A percentile compares a stretch with the other conserved stretches of the same genome.
These are phyloP conservation scores for Pollimyrus isidori DNA, from an alignment of 2,113 vertebrate genomes.

Conservation along the genomic window DNA sequence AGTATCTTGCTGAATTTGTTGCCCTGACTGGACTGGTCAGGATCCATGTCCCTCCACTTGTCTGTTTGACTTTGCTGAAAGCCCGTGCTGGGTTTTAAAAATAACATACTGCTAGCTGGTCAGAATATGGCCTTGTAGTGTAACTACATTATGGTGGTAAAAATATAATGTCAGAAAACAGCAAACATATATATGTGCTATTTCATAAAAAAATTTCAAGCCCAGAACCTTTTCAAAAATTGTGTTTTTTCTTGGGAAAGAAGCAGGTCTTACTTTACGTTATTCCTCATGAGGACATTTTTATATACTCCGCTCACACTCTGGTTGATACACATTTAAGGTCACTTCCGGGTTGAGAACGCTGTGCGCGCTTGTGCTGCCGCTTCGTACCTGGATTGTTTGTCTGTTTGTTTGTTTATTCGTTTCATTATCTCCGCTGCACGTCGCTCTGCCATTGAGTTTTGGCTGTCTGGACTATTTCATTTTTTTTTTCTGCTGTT, in stretches of 20 bases:
- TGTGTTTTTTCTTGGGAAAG: background rate
- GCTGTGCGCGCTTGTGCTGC: too few species aligned
- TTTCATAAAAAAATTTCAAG: background rate
- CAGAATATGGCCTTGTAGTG: background rate
- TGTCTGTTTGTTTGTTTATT: too few species aligned
- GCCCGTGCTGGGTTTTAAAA: background rate
- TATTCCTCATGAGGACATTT: background rate
- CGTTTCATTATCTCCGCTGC: too few species aligned
- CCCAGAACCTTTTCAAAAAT: background rate
- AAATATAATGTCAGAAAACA: background rate
- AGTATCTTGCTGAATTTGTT: background rate
- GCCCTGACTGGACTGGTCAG: background rate
- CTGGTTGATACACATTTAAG: too few species aligned
- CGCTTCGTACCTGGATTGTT: too few species aligned
- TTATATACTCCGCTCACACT: too few species aligned
- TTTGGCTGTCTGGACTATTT: too few species aligned
- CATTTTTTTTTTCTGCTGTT: too few species aligned
- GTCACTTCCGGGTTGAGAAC: too few species aligned
- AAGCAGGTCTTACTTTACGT: background rate
- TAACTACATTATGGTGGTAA: background rate
- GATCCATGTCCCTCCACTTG: background rate
- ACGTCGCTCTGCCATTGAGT: too few species aligned
- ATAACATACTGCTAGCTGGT: background rate
- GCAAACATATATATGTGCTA: background rate
- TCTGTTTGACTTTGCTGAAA: background rate